Evolutionary conservation across 1,140 invertebrate genomes (phyloP).

Genomic region (Eriosoma lanigerum): DNA sequence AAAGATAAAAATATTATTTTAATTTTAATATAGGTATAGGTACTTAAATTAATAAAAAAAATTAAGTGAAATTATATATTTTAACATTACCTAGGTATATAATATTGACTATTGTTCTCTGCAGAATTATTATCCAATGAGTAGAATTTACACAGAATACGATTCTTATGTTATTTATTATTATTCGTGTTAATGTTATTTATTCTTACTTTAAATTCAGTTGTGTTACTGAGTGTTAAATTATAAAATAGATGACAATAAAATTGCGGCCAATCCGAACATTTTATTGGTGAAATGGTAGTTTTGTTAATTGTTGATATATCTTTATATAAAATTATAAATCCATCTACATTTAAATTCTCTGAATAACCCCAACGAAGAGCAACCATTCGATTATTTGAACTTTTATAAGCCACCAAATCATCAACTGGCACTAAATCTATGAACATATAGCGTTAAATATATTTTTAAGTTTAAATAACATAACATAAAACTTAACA

Average conservation of each 20-base stretch:
- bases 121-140: neutral
- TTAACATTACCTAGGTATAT: no score
- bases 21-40: no score
- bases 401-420: neutral
- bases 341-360: neutral
- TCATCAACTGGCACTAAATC: neutral
- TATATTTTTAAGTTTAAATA: no score
- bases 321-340: neutral
- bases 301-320: neutral
- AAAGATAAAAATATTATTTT: no score
- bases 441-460: neutral
- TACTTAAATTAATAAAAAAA: neutral
- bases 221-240: neutral
- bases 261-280: constrained; percentile 16
- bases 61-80: neutral
- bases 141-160: neutral
- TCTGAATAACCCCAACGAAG: constrained; percentile 1
- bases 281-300: neutral
- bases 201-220: neutral
- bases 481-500: no score
- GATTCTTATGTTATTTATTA: neutral
- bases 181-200: no score
- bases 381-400: neutral
- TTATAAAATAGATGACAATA: constrained; percentile 9
- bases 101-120: no score